These are phyloP conservation scores for Tilapia sparmanii DNA, from an alignment of 2,113 vertebrate genomes.

Conservation along the genomic window DNA sequence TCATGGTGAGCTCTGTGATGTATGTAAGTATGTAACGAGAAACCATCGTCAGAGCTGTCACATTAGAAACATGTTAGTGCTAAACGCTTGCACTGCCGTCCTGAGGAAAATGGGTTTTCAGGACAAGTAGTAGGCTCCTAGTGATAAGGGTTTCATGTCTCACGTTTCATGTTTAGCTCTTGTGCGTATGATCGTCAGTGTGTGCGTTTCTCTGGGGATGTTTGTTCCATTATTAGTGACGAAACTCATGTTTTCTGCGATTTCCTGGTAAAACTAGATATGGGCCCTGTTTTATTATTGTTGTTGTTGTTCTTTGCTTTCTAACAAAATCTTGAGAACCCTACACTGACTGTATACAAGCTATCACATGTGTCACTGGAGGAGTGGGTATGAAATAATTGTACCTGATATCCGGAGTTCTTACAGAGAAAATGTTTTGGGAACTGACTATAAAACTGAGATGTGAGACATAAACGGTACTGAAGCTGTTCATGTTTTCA, in stretches of 20 bases:
- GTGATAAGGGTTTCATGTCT: background rate
- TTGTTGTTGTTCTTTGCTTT: background rate
- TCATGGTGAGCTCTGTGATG: background rate
- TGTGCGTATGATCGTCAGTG: constrained; percentile 4
- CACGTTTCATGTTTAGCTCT: background rate
- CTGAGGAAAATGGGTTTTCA: constrained; percentile 36
- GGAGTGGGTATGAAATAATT: background rate
- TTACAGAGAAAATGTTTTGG: background rate
- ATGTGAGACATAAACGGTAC: background rate
- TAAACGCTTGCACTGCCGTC: constrained; percentile 1
- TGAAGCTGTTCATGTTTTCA: background rate
- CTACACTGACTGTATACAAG: background rate
- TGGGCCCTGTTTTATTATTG: background rate
- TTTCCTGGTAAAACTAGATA: background rate
- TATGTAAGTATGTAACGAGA: background rate
- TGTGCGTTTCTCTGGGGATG: background rate
- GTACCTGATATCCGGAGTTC: background rate
- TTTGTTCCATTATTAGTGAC: background rate
- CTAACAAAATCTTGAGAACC: background rate
- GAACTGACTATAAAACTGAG: background rate
- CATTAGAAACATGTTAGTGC: background rate
- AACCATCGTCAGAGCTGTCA: background rate
- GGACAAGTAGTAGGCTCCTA: constrained; percentile 3
- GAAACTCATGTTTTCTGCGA: background rate
- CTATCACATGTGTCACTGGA: background rate